Evolutionary conservation across 2,888 invertebrate species (phyloP).

Genomic region (Atrina japonica): DNA sequence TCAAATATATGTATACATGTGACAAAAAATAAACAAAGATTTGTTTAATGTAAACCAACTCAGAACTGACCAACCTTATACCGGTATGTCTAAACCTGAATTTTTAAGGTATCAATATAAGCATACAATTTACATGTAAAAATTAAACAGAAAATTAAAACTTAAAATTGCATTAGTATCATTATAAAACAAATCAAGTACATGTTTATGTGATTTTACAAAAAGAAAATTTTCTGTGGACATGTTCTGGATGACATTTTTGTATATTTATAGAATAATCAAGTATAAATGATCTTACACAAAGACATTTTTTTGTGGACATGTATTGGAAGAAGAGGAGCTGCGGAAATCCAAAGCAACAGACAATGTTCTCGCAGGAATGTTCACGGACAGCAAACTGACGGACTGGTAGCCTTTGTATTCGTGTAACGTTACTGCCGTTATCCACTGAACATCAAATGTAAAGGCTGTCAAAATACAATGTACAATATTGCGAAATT

Average conservation of each 20-base stretch:
- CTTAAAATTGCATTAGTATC: no score
- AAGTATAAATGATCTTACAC: conserved; percentile 50
- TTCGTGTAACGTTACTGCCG: conserved; percentile 57
- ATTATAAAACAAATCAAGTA: no score
- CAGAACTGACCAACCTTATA: no score
- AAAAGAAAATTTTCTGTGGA: neutral
- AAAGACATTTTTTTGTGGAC: conserved; percentile 54
- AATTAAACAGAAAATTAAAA: no score
- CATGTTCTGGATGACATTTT: no score
- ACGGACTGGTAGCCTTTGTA: conserved; percentile 61
- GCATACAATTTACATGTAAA: no score
- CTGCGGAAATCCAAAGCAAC: conserved; percentile 54
- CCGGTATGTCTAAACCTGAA: no score
- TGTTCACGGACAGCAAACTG: conserved; percentile 50
- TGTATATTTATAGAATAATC: no score
- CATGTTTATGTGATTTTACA: neutral
- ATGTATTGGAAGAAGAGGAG: conserved; percentile 40
- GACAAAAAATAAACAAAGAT: no score
- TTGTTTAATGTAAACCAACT: no score
- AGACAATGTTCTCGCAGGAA: conserved; percentile 52
- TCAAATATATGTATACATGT: no score
- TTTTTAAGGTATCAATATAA: no score
- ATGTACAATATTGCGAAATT: neutral
- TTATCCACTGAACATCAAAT: conserved; percentile 56
- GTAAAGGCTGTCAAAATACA: neutral